These are phyloP conservation scores for Cantharis rustica DNA, from an alignment of 2,888 invertebrate species.

Conservation along the genomic window DNA sequence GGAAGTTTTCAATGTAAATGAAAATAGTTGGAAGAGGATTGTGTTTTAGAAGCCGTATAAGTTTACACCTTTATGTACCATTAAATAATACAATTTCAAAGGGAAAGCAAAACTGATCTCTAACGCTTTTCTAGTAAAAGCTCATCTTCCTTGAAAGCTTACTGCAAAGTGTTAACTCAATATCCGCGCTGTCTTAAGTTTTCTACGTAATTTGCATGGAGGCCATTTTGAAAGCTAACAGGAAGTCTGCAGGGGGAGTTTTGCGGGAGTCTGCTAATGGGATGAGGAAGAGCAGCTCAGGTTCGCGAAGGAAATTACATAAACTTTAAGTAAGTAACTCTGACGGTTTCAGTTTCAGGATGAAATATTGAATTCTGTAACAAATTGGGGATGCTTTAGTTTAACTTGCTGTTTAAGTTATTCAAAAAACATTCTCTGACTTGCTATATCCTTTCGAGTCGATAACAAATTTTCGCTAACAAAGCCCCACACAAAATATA, in stretches of 20 bases:
- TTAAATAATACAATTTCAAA: slow-evolving; percentile 17
- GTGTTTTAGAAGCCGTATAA: slow-evolving; percentile 8
- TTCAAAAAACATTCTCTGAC: background rate
- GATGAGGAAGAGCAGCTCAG: slow-evolving; percentile 39
- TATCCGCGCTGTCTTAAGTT: slow-evolving; percentile 57
- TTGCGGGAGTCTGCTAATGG: slow-evolving; percentile 23
- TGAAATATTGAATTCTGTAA: slow-evolving; percentile 28
- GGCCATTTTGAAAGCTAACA: slow-evolving; percentile 55
- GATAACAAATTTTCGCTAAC: background rate
- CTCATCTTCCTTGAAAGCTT: slow-evolving; percentile 28
- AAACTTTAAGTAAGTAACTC: slow-evolving; percentile 55
- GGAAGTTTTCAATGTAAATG: background rate
- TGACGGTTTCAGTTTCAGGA: slow-evolving; percentile 44
- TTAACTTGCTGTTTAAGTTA: background rate
- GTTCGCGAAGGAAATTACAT: slow-evolving; percentile 55
- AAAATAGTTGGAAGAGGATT: background rate
- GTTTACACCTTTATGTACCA: slow-evolving; percentile 21
- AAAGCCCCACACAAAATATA: background rate
- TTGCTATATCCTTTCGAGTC: background rate
- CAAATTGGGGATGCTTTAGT: slow-evolving; percentile 11
- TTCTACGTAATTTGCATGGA: slow-evolving; percentile 57
- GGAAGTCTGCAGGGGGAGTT: slow-evolving; percentile 37
- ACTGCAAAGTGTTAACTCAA: slow-evolving; percentile 53
- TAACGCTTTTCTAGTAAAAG: slow-evolving; percentile 25
- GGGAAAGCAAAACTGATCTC: slow-evolving; percentile 25